Base-by-base conservation (phyloP, 2,113 vertebrate genomes). In the Podilymbus podiceps region DNA sequence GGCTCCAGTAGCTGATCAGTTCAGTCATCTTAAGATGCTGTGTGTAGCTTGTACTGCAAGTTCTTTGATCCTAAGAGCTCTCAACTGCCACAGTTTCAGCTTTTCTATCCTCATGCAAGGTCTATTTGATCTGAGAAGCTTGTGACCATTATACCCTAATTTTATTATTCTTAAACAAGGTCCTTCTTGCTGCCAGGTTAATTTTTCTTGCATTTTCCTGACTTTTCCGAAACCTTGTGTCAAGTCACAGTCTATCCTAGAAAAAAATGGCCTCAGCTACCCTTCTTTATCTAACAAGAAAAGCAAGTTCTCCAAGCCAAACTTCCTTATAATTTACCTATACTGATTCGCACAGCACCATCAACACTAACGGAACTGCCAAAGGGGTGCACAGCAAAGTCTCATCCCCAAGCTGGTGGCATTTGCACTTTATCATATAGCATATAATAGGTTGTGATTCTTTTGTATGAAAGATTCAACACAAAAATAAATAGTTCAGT, bases 401-500 rank as follows among this genome's bases (percentile, higher is more conserved):
- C 56, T 89, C 56, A 56, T 5, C 28, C 38, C 53, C 46, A 79
- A 53, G 62, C 64, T 85, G 77, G 40, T 85, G 74, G 35, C 42
- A 75, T 73, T 82, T 68, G 13, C 50, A 22, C 55, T 90, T 84
- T 22, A 64, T 83, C 68, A 10, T 30, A 62, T 3, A 58, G 62
- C 24, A 44, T 6, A 44, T 64, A 67, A 78, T n/a, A 50, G 27
- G 20, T 4, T 87, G 22, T 66, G 69, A 89, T 79, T 69, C 30
- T 64, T 87, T 25, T 40, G 35, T 62, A 22, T n/a, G 33, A 50
- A 68, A 87, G 55, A 79, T 42, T 28, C 63, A 83, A 86, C 59
- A 66, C 76, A 85, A 94, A 95, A 95, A 96, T 63, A 87, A 95
- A 74, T 82, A 46, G 59, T 85, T 82, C 55, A 33, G 22, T 88